Evolutionary conservation across 2,888 invertebrate species (phyloP).

Genomic region (Tolmerus cingulatus): DNA sequence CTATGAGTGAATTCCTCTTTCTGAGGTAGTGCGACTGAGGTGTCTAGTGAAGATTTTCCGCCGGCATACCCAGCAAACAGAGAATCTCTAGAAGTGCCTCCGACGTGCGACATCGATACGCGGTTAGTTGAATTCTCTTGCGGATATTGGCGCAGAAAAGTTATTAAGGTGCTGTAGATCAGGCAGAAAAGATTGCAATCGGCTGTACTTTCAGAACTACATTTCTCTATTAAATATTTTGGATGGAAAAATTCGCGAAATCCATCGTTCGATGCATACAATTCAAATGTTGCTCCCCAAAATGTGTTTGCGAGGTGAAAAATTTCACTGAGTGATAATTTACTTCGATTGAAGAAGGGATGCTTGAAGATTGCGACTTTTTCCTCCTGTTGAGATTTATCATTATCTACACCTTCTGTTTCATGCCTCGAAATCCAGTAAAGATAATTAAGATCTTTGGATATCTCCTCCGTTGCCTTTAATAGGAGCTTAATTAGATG

Average conservation of each 20-base stretch:
- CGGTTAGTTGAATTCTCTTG: not conserved
- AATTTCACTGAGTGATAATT: not conserved
- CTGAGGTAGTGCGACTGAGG: not conserved
- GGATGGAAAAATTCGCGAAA: slow-evolving; percentile 59
- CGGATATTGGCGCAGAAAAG: slow-evolving; percentile 53
- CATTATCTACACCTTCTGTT: not conserved
- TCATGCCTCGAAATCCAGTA: not conserved
- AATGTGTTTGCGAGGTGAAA: slow-evolving; percentile 57
- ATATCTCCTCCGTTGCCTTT: slow-evolving; percentile 48
- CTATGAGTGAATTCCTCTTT: not conserved
- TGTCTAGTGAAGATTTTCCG: not conserved
- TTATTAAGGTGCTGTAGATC: slow-evolving; percentile 54
- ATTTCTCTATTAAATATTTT: slow-evolving; percentile 56
- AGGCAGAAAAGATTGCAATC: slow-evolving; percentile 41
- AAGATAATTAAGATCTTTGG: slow-evolving; percentile 41
- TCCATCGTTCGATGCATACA: slow-evolving; percentile 57
- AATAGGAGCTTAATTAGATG: slow-evolving; percentile 58
- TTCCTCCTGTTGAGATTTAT: not conserved
- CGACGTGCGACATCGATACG: not conserved
- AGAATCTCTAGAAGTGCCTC: slow-evolving; percentile 31
- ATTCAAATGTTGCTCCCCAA: slow-evolving; percentile 61
- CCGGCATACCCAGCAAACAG: not conserved
- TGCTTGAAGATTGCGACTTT: not conserved
- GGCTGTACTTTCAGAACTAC: not conserved
- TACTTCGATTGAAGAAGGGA: not conserved